Percentiles rank a stretch among this genome's conserved stretches.
Evolutionary conservation across 2,888 invertebrate genomes (phyloP).

Genomic region (Amphipoea oculea): DNA sequence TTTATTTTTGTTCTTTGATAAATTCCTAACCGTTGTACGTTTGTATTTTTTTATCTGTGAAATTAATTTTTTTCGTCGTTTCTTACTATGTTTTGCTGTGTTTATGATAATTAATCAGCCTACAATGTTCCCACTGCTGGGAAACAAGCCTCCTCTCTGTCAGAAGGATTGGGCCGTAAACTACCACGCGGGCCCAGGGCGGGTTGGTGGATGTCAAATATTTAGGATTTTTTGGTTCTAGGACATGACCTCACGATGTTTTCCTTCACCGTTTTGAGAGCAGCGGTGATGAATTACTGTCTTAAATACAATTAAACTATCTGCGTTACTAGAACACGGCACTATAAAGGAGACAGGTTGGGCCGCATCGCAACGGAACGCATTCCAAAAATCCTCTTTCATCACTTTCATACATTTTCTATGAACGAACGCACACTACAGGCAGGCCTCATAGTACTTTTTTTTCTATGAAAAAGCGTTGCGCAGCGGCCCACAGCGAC

Average conservation of each 20-base stretch:
- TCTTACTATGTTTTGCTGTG: neutral
- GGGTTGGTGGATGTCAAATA: no score
- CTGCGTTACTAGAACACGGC: neutral
- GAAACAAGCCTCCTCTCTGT: no score
- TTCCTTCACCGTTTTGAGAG: neutral
- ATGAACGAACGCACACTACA: neutral
- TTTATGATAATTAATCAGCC: no score
- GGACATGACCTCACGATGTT: neutral
- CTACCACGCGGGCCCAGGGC: no score
- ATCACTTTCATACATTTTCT: neutral
- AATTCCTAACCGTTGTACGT: neutral
- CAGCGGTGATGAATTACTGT: neutral
- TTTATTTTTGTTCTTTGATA: slow-evolving; percentile 43
- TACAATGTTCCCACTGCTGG: no score
- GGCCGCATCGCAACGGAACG: neutral
- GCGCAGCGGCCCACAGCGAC: neutral
- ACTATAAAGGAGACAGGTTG: no score
- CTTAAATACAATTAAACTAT: neutral
- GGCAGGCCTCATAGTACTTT: neutral
- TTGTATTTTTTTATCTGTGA: neutral
- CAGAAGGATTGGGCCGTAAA: no score
- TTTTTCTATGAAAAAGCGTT: neutral
- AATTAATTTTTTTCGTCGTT: neutral
- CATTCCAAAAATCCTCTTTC: neutral
- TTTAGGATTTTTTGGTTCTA: neutral